These are phyloP conservation scores for Stegastes partitus DNA, from an alignment of 2,113 vertebrate species.

Conservation along the genomic window DNA sequence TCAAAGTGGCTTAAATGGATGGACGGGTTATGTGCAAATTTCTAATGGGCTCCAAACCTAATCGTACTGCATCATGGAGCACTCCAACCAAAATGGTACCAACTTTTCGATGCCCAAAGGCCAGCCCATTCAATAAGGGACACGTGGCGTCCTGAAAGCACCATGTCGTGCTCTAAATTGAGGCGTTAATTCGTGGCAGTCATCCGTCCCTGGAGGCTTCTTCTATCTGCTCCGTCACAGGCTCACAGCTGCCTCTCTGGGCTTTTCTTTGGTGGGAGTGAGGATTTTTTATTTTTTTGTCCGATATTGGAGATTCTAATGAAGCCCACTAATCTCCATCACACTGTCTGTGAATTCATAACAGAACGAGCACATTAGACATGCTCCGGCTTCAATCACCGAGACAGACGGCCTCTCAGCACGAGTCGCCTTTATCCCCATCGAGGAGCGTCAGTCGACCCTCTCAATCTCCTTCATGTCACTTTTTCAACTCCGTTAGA, in stretches of 20 bases:
- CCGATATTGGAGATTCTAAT: constrained; percentile 40
- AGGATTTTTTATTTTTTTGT: not conserved
- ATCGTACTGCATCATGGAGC: not conserved
- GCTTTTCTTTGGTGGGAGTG: constrained; percentile 5
- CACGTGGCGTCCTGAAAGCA: constrained; percentile 35
- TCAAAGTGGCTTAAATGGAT: not conserved
- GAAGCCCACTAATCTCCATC: constrained; percentile 63
- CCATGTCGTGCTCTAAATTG: constrained; percentile 18
- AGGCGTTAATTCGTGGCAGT: constrained; percentile 40
- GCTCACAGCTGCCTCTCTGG: constrained; percentile 58
- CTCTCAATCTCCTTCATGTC: not conserved
- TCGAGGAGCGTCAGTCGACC: not conserved
- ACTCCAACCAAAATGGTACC: not conserved
- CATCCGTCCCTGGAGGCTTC: constrained; percentile 12
- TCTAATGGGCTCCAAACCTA: not conserved
- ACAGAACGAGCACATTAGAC: constrained; percentile 62
- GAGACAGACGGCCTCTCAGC: constrained; percentile 54
- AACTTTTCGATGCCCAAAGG: not conserved
- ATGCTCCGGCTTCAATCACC: constrained; percentile 44
- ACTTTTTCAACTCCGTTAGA: not conserved
- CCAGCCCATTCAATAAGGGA: not conserved
- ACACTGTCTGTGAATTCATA: constrained; percentile 51
- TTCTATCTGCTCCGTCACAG: constrained; percentile 52
- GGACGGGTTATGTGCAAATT: not conserved
- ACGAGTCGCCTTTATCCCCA: constrained; percentile 15